Base-by-base conservation (phyloP, 2,797 vertebrate genomes). In the Parauchenoglanis punctatus region DNA sequence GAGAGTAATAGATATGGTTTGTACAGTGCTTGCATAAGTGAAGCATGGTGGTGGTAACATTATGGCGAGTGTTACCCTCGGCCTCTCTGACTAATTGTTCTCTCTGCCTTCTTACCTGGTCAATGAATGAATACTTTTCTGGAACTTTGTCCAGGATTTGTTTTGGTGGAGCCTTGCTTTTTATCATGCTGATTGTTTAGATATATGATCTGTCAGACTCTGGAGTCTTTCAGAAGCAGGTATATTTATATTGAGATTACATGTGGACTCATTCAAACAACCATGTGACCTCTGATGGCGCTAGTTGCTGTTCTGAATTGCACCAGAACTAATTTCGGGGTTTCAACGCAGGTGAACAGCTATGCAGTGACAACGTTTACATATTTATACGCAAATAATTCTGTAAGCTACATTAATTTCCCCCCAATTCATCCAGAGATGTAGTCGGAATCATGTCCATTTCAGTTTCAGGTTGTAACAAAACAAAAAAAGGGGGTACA, bases 21-120 rank as follows among this genome's bases (percentile, higher is more conserved):
- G 18, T 31, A 11, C 18, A 23, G 20, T 44, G 18, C 18, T 59
- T 20, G 77, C 11, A 78, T 56, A 61, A 61, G 35, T 44, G 58
- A 81, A 63, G 35, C 78, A 81, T 81, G 78, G 56, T 63, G 35
- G 20, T 81, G 58, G 78, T 8, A 81, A 35, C 35, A 81, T 59
- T 59, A 40, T 5, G 10, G 59, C 25, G 20, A 54, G 75, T 0
- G 8, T n/a, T 28, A 76, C 7, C 25, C 4, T 73, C 10, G 13
- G 25, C 23, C 25, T 56, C 28, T 11, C 28, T 59, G 10, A 61
- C 12, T 40, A 61, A 40, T 40, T 40, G 40, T 40, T 40, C 40
- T 40, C 40, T 40, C 56, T 35, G 52, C 18, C 58, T 63, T 61
- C 35, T 20, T 58, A 31, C 52, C 15, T 77, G 49, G 15, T 77